Conservation (phyloP, 2,797 vertebrate genomes). For the Simalia tracyae region DNA sequence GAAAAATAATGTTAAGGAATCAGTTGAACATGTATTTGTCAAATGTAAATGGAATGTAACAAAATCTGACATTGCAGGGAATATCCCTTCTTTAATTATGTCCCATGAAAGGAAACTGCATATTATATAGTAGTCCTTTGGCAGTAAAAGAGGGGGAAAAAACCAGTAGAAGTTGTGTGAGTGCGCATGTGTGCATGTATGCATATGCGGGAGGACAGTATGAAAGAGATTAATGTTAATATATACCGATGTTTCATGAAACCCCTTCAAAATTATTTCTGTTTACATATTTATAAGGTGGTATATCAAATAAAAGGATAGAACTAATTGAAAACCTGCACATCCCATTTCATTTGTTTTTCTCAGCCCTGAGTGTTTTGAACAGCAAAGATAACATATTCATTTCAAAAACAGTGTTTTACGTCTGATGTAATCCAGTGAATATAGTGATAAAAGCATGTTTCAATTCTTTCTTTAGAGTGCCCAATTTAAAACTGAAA, state of each 20-base stretch:
- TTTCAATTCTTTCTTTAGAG: constrained; percentile 55
- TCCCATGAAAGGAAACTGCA: constrained; percentile 64
- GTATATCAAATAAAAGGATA: constrained; percentile 63
- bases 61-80: constrained; percentile 60
- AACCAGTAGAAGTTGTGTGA: background rate
- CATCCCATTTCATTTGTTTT: constrained; percentile 66
- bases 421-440: constrained; percentile 63
- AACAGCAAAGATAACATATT: constrained; percentile 33
- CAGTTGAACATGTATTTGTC: constrained; percentile 69
- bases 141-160: background rate
- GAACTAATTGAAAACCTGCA: constrained; percentile 67
- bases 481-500: constrained; percentile 59
- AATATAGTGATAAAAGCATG: constrained; percentile 56
- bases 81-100: constrained; percentile 71
- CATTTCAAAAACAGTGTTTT: constrained; percentile 43
- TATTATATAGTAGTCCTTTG: constrained; percentile 55
- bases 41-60: constrained; percentile 68
- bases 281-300: constrained; percentile 44
- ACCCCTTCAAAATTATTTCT: constrained; percentile 44
- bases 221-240: background rate
- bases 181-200: background rate
- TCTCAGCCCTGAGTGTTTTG: constrained; percentile 44
- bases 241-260: constrained; percentile 29
- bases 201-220: background rate
- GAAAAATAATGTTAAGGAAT: constrained; percentile 35